A percentile compares a stretch with the other conserved stretches of the same genome.
Conservation (phyloP, 2,113 vertebrate species). For the Pyxicephalus adspersus region DNA sequence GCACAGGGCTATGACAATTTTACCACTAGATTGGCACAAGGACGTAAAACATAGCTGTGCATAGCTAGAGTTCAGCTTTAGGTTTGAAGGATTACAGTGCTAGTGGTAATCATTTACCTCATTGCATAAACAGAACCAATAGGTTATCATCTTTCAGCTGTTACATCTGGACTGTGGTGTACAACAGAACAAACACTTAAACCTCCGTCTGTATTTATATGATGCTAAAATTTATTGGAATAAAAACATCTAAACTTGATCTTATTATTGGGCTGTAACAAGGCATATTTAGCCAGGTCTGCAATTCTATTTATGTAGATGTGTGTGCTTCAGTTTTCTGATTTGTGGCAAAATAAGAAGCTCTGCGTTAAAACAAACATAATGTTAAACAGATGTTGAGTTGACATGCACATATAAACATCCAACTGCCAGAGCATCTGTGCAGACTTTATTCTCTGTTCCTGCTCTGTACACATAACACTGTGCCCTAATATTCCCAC, state of each 20-base stretch:
- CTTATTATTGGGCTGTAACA: not conserved
- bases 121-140: too few relatives aligned
- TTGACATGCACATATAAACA: conserved; percentile 39
- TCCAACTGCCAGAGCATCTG: conserved; percentile 23
- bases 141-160: too few relatives aligned
- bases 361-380: conserved; percentile 27
- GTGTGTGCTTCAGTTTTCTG: conserved; percentile 15
- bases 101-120: too few relatives aligned
- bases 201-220: not conserved
- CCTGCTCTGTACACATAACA: not conserved
- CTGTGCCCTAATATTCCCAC: not conserved
- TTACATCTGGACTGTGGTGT: too few relatives aligned
- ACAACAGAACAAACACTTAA: too few relatives aligned
- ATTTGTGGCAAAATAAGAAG: conserved; percentile 46
- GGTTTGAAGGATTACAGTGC: not conserved
- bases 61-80: not conserved
- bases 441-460: not conserved
- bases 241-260: not conserved
- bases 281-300: not conserved
- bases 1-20: too few relatives aligned
- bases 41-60: too few relatives aligned
- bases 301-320: not conserved
- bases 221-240: not conserved
- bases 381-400: conserved; percentile 49
- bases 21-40: too few relatives aligned